Evolutionary conservation across 2,888 invertebrate genomes (phyloP).

Genomic region (Oscheius sp.): DNA sequence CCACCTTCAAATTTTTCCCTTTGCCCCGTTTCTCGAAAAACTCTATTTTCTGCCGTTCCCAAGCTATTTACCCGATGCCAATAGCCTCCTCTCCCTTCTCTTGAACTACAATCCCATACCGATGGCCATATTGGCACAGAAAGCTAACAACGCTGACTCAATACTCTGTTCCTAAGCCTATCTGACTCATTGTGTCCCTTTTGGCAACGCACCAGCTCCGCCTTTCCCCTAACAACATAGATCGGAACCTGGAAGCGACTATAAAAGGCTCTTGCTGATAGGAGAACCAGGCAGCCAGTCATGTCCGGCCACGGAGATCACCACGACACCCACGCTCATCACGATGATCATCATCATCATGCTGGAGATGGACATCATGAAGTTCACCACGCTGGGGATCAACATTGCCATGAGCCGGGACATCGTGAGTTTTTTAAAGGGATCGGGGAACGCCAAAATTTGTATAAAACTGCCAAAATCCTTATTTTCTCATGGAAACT

Average conservation of each 20-base stretch:
- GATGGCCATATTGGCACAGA: too few relatives aligned
- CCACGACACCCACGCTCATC: constrained; percentile 22
- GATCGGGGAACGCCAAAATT: neutral
- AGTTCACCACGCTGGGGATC: constrained; percentile 16
- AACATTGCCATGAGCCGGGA: neutral
- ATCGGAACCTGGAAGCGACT: neutral
- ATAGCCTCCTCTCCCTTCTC: too few relatives aligned
- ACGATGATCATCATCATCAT: constrained; percentile 17
- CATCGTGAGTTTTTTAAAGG: constrained; percentile 14
- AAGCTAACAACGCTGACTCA: too few relatives aligned
- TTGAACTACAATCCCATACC: too few relatives aligned
- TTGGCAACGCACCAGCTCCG: neutral
- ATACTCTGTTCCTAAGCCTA: too few relatives aligned
- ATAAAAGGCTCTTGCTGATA: constrained; percentile 14
- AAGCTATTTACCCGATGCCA: too few relatives aligned
- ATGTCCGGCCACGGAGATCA: constrained; percentile 20
- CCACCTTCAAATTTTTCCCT: too few relatives aligned
- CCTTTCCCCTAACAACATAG: neutral
- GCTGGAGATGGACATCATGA: constrained; percentile 23
- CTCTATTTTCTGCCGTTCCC: too few relatives aligned
- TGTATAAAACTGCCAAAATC: neutral
- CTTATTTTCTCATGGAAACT: too few relatives aligned
- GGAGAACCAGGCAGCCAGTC: neutral
- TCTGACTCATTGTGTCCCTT: neutral
- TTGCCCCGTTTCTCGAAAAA: too few relatives aligned